Base-by-base conservation (phyloP, 2,113 vertebrate genomes). In the Uria lomvia region DNA sequence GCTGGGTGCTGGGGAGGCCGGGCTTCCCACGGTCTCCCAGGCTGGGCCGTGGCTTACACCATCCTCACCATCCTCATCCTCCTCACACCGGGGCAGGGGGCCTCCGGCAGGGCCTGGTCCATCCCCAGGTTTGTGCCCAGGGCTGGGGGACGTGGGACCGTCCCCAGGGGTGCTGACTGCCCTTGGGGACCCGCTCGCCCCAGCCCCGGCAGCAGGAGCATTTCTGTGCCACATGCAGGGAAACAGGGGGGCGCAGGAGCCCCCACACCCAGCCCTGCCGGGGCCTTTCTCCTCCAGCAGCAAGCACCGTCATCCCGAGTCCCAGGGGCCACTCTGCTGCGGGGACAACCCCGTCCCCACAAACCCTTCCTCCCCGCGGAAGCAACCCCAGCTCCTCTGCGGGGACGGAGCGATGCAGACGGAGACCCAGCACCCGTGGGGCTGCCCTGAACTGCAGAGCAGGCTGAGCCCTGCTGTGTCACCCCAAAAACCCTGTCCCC, bases 181-280 rank as follows among this genome's bases (percentile, higher is more conserved):
- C 50, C 47, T 8, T 8, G 21, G 79, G 70, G 63, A 49, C 50
- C 29, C 0, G 3, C 34, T 19, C 4, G 0, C 55, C 55, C 53
- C 5, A 19, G 40, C 13, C 36, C 32, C 0, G 2, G 62, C 45
- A 59, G 43, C 0, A 1, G 66, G 49, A 59, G n/a, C 1, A 0
- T 76, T 72, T 76, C 84, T 2, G 4, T 38, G 50, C 17, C 55
- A 22, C 11, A 19, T 1, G 5, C 32, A 40, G 70, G 49, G 43
- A 74, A 71, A 50, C 0, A 0, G 16, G 34, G 42, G 45, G 22
- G 9, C 13, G 34, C 20, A 14, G 58, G 26, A 82, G 4, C 62
- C 72, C 92, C 72, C 58, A 5, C 1, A 2, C 26, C 47, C 4
- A 3, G 55, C 59, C 68, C 72, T 12, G n/a, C 43, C 2, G 0